These are phyloP conservation scores for Pelodytes ibericus DNA, from an alignment of 2,797 vertebrate genomes.

Conservation along the genomic window DNA sequence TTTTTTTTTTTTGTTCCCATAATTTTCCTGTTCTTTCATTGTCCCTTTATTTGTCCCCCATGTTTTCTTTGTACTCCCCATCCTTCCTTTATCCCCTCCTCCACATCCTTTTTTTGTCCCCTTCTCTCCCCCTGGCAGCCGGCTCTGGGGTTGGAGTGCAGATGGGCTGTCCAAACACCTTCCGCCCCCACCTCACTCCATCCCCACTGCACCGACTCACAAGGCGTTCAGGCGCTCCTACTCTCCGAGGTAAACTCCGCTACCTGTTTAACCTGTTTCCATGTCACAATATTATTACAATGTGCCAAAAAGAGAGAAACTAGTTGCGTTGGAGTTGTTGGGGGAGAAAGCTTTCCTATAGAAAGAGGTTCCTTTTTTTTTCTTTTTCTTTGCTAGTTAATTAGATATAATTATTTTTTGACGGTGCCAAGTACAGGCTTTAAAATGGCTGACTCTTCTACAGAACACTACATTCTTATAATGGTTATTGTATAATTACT, in stretches of 20 bases:
- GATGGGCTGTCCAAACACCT: conserved; percentile 92
- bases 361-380: neutral
- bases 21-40: neutral
- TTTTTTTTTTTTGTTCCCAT: no score
- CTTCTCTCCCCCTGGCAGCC: conserved; percentile 75
- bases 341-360: no score
- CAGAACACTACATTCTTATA: no score
- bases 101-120: conserved; percentile 59
- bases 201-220: conserved; percentile 89
- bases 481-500: no score
- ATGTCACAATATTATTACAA: conserved; percentile 78
- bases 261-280: conserved; percentile 73
- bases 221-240: conserved; percentile 94
- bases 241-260: conserved; percentile 94
- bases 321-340: no score
- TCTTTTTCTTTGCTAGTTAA: no score
- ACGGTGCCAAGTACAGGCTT: no score
- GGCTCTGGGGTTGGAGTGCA: conserved; percentile 97
- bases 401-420: no score
- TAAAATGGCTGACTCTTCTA: no score
- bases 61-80: neutral
- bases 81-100: conserved; percentile 62
- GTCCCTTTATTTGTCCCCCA: neutral
- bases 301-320: no score
- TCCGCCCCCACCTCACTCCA: conserved; percentile 89